phyloP scores from a whole-genome alignment of 2,888 invertebrate genomes.

The Ormyrus thymus region DNA sequence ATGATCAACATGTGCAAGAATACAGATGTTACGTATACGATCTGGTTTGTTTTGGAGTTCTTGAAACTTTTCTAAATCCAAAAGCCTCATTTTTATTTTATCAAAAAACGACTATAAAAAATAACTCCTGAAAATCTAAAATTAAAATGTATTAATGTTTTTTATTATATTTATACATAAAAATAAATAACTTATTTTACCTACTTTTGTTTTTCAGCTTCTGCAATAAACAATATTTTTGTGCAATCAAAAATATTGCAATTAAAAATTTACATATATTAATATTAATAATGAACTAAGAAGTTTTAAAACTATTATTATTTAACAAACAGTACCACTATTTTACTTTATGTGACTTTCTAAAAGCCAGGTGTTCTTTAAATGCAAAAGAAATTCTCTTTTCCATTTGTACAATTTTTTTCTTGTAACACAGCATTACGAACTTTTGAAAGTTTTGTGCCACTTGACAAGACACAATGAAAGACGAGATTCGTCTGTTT shows the following conservation, averaged over 20 bases:
- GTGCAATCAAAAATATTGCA: background rate
- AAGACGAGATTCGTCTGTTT: slow-evolving; percentile 16
- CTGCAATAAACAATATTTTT: too few relatives aligned
- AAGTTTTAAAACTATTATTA: slow-evolving; percentile 2
- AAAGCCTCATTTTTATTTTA: slow-evolving; percentile 77
- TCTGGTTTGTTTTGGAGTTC: slow-evolving; percentile 83
- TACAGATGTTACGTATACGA: slow-evolving; percentile 93
- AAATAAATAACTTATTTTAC: too few relatives aligned
- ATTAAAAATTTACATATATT: slow-evolving; percentile 14
- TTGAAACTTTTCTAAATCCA: slow-evolving; percentile 78
- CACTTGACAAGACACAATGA: background rate
- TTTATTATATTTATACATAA: too few relatives aligned
- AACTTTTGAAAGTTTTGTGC: background rate
- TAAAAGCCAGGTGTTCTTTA: slow-evolving; percentile 65
- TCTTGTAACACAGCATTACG: slow-evolving; percentile 61
- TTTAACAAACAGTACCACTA: slow-evolving; percentile 60
- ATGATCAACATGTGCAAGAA: slow-evolving; percentile 98
- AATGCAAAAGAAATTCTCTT: slow-evolving; percentile 60
- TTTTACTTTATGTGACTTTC: slow-evolving; percentile 71
- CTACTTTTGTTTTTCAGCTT: too few relatives aligned
- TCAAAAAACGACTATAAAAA: too few relatives aligned
- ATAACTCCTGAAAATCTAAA: background rate
- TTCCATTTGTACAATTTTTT: slow-evolving; percentile 42
- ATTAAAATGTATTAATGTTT: background rate
- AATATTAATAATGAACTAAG: slow-evolving; percentile 3